A percentile compares a stretch with the other conserved stretches of the same genome.
phyloP scores from a whole-genome alignment of 2,888 invertebrate species.

The Apocheima hispidaria region DNA sequence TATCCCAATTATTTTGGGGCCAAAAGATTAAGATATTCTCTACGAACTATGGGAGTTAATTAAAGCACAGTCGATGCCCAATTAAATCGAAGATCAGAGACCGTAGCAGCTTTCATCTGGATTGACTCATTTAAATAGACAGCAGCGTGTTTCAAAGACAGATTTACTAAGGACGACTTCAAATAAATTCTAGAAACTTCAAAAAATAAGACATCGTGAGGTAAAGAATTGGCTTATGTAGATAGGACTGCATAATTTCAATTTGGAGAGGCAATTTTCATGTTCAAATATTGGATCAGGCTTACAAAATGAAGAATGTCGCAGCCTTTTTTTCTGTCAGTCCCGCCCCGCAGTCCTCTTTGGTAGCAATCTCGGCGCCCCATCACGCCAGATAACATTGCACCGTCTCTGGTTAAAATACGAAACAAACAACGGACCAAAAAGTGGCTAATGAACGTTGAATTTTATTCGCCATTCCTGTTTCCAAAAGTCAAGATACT shows the following conservation, averaged over 20 bases:
- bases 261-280: constrained; percentile 6
- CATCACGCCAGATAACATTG: constrained; percentile 70
- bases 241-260: constrained; percentile 12
- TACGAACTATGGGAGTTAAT: constrained; percentile 43
- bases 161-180: constrained; percentile 26
- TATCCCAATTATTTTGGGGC: constrained; percentile 54
- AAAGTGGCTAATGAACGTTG: constrained; percentile 68
- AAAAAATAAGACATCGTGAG: constrained; percentile 15
- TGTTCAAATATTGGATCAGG: constrained; percentile 16
- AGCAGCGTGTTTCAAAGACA: constrained; percentile 24
- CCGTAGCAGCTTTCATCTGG: constrained; percentile 35
- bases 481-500: constrained; percentile 62
- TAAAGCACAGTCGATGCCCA: constrained; percentile 41
- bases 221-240: constrained; percentile 27
- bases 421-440: constrained; percentile 66
- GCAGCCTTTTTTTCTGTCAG: constrained; percentile 62
- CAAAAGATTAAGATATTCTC: constrained; percentile 47
- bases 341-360: constrained; percentile 61
- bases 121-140: constrained; percentile 35
- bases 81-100: constrained; percentile 40
- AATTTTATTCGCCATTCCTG: constrained; percentile 71
- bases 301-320: constrained; percentile 8
- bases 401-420: constrained; percentile 70
- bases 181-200: constrained; percentile 17
- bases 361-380: constrained; percentile 75